These are phyloP conservation scores for Chrosomus eos DNA, from an alignment of 2,797 vertebrate species.

Conservation along the genomic window DNA sequence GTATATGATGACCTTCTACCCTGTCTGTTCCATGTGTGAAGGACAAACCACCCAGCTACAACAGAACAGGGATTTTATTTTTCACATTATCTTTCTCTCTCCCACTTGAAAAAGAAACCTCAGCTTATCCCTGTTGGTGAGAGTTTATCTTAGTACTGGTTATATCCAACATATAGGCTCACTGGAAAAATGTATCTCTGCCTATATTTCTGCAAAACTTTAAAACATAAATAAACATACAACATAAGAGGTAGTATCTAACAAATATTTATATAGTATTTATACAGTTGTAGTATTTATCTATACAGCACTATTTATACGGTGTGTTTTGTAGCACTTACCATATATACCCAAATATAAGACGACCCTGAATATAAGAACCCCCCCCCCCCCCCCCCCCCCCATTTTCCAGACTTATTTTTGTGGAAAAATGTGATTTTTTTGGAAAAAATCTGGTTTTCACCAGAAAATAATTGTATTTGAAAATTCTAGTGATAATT, in stretches of 20 bases:
- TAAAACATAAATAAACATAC: not conserved
- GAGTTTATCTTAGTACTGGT: not conserved
- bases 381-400: too few species aligned
- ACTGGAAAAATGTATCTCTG: not conserved
- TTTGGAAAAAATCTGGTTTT: too few species aligned
- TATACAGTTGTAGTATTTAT: too few species aligned
- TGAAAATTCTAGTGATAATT: too few species aligned
- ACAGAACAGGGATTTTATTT: slow-evolving; percentile 1
- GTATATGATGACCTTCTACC: slow-evolving; percentile 18
- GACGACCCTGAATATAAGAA: too few species aligned
- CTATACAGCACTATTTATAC: too few species aligned
- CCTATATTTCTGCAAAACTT: not conserved
- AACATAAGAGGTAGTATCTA: not conserved
- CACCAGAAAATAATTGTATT: too few species aligned
- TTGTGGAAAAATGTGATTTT: too few species aligned
- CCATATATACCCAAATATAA: too few species aligned
- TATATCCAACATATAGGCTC: not conserved
- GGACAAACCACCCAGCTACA: slow-evolving; percentile 25
- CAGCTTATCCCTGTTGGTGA: not conserved
- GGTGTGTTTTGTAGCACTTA: too few species aligned
- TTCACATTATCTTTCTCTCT: slow-evolving; percentile 16
- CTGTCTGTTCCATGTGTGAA: slow-evolving; percentile 14
- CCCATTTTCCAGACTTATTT: too few species aligned
- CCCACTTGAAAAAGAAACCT: not conserved
- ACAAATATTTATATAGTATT: too few species aligned